These are phyloP conservation scores for Phalacrocorax carbo DNA, from an alignment of 2,113 vertebrate genomes.

Conservation along the genomic window DNA sequence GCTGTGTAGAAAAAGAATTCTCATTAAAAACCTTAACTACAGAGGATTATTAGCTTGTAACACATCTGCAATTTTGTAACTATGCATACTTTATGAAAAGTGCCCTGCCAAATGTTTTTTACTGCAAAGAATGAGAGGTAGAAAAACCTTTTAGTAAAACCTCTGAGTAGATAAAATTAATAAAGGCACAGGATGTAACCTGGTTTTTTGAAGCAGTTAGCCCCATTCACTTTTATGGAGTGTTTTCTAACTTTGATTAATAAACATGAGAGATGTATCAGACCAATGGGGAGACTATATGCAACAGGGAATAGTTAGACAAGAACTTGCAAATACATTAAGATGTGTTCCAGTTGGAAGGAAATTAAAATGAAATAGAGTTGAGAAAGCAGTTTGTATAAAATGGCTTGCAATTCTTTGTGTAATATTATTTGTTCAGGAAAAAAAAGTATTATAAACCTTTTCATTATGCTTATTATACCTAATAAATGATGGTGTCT, in stretches of 20 bases:
- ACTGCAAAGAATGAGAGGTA: not conserved
- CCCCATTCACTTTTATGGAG: not conserved
- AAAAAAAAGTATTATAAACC: not conserved
- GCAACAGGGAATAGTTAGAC: not conserved
- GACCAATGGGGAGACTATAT: not conserved
- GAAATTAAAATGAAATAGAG: not conserved
- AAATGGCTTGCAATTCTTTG: not conserved
- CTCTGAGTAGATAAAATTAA: not conserved
- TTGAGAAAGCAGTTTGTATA: not conserved
- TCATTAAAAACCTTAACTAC: not conserved
- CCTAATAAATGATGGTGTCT: conserved; percentile 66
- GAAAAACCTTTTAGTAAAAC: not conserved
- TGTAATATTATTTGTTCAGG: not conserved
- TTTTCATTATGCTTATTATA: conserved; percentile 37
- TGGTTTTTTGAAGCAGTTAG: not conserved
- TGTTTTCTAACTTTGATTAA: not conserved
- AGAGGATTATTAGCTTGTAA: not conserved
- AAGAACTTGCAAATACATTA: not conserved
- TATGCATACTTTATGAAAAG: not conserved
- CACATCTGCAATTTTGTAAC: not conserved
- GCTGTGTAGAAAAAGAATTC: not conserved
- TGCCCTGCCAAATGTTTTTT: not conserved
- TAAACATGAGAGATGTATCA: not conserved
- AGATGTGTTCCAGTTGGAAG: not conserved
- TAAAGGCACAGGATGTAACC: not conserved